A percentile compares a stretch with the other conserved stretches of the same genome.
These are phyloP conservation scores for Addax nasomaculatus DNA, from an alignment of 2,113 vertebrate species.

Conservation along the genomic window DNA sequence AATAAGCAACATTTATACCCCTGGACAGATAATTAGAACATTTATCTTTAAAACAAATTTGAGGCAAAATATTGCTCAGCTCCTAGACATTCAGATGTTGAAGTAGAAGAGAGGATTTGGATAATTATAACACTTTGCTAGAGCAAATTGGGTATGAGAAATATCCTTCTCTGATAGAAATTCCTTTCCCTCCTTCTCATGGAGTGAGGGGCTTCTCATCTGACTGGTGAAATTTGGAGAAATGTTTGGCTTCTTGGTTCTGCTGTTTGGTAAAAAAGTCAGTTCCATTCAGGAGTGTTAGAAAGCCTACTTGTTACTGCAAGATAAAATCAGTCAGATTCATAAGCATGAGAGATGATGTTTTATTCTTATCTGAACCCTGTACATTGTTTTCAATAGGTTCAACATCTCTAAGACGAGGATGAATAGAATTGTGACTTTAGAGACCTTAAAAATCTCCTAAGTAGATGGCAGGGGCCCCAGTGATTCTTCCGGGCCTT, in stretches of 20 bases:
- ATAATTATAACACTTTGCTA: not conserved
- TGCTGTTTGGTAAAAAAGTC: not conserved
- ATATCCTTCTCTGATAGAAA: not conserved
- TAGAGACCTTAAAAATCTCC: not conserved
- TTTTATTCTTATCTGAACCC: not conserved
- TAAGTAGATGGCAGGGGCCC: not conserved
- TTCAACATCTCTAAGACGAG: not conserved
- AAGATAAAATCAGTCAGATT: not conserved
- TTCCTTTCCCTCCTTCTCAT: not conserved
- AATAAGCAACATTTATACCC: not conserved
- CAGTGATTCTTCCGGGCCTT: not conserved
- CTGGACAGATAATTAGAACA: conserved; percentile 23
- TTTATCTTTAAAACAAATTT: not conserved
- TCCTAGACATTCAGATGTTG: not conserved
- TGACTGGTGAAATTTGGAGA: not conserved
- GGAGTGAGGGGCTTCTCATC: not conserved
- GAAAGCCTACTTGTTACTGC: not conserved
- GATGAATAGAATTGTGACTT: not conserved
- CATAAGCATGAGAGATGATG: not conserved
- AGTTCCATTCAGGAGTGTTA: not conserved
- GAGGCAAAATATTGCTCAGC: not conserved
- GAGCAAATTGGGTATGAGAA: not conserved
- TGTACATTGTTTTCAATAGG: not conserved
- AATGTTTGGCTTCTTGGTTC: not conserved
- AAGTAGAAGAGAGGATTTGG: not conserved